These are phyloP conservation scores for Hypothenemus hampei DNA, from an alignment of 1,140 invertebrate genomes.

Conservation along the genomic window DNA sequence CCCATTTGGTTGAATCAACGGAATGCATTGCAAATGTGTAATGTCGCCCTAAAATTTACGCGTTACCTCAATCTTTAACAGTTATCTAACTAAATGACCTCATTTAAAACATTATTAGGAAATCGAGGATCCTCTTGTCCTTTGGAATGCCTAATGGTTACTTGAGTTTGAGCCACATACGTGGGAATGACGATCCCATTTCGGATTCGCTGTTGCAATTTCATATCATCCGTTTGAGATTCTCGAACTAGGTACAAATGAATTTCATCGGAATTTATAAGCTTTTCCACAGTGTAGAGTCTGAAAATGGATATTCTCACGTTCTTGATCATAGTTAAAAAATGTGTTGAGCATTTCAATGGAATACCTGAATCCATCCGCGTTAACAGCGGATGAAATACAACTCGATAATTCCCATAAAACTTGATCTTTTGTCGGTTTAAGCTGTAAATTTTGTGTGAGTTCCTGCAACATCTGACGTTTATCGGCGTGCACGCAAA, in stretches of 20 bases:
- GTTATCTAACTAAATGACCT: slow-evolving; percentile 34
- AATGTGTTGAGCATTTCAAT: not conserved
- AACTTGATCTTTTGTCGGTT: slow-evolving; percentile 52
- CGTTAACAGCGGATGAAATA: slow-evolving; percentile 56
- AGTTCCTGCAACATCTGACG: slow-evolving; percentile 58
- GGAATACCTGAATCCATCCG: slow-evolving; percentile 50
- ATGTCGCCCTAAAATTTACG: slow-evolving; percentile 31
- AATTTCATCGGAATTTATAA: slow-evolving; percentile 34
- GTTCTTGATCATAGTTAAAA: not conserved
- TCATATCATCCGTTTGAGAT: slow-evolving; percentile 29
- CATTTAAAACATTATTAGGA: slow-evolving; percentile 45
- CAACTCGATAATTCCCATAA: slow-evolving; percentile 58
- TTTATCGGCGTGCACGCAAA: slow-evolving; percentile 59
- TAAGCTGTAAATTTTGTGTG: slow-evolving; percentile 51
- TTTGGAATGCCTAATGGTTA: slow-evolving; percentile 47
- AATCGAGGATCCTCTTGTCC: slow-evolving; percentile 48
- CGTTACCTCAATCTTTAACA: not conserved
- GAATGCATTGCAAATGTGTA: slow-evolving; percentile 51
- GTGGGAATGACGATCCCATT: slow-evolving; percentile 43
- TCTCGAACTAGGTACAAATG: slow-evolving; percentile 42
- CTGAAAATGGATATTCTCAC: slow-evolving; percentile 22
- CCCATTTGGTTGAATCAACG: slow-evolving; percentile 54
- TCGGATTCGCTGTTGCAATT: slow-evolving; percentile 34
- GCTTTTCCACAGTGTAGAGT: slow-evolving; percentile 33
- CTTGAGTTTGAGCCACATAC: slow-evolving; percentile 50